These are phyloP conservation scores for Enhydra lutris DNA, from an alignment of 2,113 vertebrate species.

Conservation along the genomic window DNA sequence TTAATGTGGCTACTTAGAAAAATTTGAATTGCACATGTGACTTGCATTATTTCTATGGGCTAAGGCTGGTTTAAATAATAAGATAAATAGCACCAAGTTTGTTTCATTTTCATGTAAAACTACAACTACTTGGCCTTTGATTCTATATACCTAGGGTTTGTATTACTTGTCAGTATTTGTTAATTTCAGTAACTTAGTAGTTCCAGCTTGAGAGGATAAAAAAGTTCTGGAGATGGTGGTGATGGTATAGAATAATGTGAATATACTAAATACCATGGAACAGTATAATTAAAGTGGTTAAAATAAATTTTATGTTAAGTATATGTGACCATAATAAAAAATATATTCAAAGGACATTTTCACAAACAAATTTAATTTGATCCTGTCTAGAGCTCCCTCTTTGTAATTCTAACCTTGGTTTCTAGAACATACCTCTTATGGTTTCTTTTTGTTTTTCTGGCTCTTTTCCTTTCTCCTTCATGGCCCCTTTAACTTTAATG, in stretches of 20 bases:
- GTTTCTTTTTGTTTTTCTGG: background rate
- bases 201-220: background rate
- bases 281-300: background rate
- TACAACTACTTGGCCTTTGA: background rate
- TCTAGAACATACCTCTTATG: background rate
- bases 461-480: background rate
- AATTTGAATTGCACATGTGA: background rate
- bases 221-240: background rate
- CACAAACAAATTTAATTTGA: background rate
- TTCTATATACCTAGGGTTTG: background rate
- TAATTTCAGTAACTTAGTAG: background rate
- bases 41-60: background rate
- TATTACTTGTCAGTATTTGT: background rate
- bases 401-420: background rate
- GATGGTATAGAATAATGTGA: background rate
- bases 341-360: background rate
- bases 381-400: background rate
- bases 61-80: background rate
- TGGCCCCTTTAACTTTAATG: background rate
- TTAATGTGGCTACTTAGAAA: constrained; percentile 1
- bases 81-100: background rate
- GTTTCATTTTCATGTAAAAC: background rate
- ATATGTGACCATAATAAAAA: background rate
- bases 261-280: background rate
- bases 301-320: background rate